phyloP scores from a whole-genome alignment of 2,888 invertebrate genomes.

The Pammene fasciana region DNA sequence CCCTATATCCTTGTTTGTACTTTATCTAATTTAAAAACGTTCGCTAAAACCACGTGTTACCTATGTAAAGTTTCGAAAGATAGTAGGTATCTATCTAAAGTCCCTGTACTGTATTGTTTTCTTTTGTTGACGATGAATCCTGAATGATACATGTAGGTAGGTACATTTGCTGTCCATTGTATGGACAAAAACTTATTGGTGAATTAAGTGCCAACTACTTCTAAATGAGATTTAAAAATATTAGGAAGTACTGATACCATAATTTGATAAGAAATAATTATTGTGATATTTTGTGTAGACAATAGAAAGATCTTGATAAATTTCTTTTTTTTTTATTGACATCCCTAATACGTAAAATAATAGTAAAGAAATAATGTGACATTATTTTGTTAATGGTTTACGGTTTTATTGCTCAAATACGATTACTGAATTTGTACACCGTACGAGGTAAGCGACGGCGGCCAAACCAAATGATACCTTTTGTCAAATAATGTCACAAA shows the following conservation, averaged over 20 bases:
- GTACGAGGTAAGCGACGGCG: too few species aligned
- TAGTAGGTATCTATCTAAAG: neutral
- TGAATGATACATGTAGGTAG: neutral
- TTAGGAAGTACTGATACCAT: constrained; percentile 6
- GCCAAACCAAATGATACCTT: too few species aligned
- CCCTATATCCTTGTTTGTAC: too few species aligned
- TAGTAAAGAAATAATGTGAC: too few species aligned
- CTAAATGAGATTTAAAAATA: constrained; percentile 10
- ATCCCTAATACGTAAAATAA: neutral
- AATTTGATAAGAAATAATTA: constrained; percentile 41
- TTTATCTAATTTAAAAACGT: too few species aligned
- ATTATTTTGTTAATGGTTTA: too few species aligned
- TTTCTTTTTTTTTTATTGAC: neutral
- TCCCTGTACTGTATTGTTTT: constrained; percentile 25
- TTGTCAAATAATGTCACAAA: too few species aligned
- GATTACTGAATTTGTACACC: too few species aligned
- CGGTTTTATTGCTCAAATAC: too few species aligned
- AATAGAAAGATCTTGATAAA: constrained; percentile 8
- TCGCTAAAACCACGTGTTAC: too few species aligned
- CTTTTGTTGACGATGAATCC: constrained; percentile 36
- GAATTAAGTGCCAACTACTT: constrained; percentile 31
- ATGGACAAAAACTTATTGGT: constrained; percentile 25
- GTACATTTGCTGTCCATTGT: constrained; percentile 6
- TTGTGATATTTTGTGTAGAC: constrained; percentile 53
- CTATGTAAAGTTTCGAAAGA: too few species aligned